Conservation (phyloP, 2,888 invertebrate genomes). For the Lysandra coridon region DNA sequence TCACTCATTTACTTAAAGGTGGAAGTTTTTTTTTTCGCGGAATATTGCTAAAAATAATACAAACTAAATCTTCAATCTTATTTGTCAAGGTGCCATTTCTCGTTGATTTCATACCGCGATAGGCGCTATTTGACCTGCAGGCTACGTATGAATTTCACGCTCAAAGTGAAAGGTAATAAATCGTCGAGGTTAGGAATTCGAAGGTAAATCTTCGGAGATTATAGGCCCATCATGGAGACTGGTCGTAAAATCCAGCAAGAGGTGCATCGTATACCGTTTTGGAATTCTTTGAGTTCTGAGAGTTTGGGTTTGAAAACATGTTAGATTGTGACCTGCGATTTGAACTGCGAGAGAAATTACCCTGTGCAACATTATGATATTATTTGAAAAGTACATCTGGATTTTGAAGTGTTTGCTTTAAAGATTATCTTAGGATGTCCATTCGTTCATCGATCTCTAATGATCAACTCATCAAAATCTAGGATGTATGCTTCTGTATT, state of each 20-base stretch:
- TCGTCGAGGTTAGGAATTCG: neutral
- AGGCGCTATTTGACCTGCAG: slow-evolving; percentile 65
- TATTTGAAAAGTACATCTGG: neutral
- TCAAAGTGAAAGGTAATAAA: slow-evolving; percentile 30
- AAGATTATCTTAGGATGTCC: neutral
- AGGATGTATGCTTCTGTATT: neutral
- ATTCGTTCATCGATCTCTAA: neutral
- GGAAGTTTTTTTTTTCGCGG: no score
- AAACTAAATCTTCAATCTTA: neutral
- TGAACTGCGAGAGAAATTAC: neutral
- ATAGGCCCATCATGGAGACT: neutral
- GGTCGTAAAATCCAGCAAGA: neutral
- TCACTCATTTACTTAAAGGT: no score
- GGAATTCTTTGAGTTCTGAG: neutral
- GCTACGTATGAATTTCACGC: slow-evolving; percentile 36
- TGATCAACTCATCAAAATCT: neutral
- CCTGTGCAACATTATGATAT: neutral
- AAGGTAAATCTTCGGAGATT: neutral
- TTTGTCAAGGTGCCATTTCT: slow-evolving; percentile 2
- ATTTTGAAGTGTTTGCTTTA: neutral
- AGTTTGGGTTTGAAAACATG: neutral
- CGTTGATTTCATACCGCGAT: slow-evolving; percentile 42
- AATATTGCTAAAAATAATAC: no score
- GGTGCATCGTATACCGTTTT: neutral
- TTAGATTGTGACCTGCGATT: neutral